Evolutionary conservation across 2,888 invertebrate species (phyloP).

Genomic region (Psococerastis gibbosa): DNA sequence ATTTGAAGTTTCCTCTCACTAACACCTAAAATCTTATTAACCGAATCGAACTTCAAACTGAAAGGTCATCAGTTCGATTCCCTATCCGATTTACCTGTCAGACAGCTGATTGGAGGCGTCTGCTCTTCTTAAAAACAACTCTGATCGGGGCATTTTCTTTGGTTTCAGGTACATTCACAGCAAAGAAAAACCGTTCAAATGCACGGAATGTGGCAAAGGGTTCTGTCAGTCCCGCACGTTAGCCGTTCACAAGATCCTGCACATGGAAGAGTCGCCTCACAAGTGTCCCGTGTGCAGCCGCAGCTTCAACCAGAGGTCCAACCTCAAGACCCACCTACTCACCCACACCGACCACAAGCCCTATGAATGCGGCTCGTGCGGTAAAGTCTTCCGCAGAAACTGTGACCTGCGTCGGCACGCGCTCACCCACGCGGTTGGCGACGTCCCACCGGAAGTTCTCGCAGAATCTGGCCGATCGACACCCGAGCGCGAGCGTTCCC

Average conservation of each 20-base stretch:
- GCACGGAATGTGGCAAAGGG: conserved; percentile 90
- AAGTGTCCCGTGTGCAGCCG: conserved; percentile 84
- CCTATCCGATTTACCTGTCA: no score
- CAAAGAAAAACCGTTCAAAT: conserved; percentile 97
- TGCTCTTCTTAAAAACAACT: no score
- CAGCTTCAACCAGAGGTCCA: conserved; percentile 82
- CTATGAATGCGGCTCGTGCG: conserved; percentile 35
- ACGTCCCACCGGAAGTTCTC: conserved; percentile 56
- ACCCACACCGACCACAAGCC: conserved; percentile 88
- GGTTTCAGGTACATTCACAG: conserved; percentile 80
- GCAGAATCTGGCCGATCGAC: background rate
- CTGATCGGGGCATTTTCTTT: no score
- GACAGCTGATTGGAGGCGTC: no score
- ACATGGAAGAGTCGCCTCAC: conserved; percentile 88
- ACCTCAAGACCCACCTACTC: conserved; percentile 76
- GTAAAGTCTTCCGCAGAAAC: conserved; percentile 76
- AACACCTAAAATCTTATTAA: no score
- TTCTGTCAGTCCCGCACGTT: conserved; percentile 94
- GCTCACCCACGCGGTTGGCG: conserved; percentile 60
- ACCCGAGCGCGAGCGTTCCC: background rate
- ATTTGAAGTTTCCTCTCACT: no score
- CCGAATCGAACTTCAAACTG: no score
- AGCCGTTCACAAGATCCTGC: conserved; percentile 86
- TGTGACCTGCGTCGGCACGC: conserved; percentile 81
- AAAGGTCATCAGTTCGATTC: no score